Evolutionary conservation across 2,888 invertebrate species (phyloP).

Genomic region (Thymelicus lineola): DNA sequence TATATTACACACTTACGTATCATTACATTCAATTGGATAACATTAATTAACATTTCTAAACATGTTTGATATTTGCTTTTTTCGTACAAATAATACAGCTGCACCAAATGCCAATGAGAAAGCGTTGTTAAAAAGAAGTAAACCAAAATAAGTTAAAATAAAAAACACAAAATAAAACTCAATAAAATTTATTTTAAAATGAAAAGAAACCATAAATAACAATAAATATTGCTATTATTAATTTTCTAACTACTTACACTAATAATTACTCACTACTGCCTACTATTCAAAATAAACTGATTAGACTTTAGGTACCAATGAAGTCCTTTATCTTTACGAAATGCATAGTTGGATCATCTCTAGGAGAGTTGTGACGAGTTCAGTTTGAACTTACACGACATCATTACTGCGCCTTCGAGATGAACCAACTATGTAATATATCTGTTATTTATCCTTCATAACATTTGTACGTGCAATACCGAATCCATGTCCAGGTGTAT

Average conservation of each 20-base stretch:
- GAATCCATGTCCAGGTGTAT: constrained; percentile 65
- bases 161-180: background rate
- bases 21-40: too few relatives aligned
- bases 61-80: too few relatives aligned
- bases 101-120: too few relatives aligned
- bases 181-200: constrained; percentile 17
- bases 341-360: constrained; percentile 5
- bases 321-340: background rate
- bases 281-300: constrained; percentile 41
- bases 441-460: constrained; percentile 39
- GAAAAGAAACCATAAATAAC: constrained; percentile 21
- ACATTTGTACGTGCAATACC: constrained; percentile 48
- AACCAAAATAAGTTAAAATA: constrained; percentile 2
- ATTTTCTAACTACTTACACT: constrained; percentile 46
- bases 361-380: background rate
- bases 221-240: constrained; percentile 39
- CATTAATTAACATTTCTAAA: too few relatives aligned
- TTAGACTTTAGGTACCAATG: background rate
- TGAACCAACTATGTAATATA: constrained; percentile 20
- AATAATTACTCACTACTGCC: constrained; percentile 46
- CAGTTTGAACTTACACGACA: constrained; percentile 9
- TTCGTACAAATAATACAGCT: too few relatives aligned
- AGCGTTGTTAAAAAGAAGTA: background rate
- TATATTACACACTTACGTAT: too few relatives aligned
- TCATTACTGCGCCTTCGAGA: constrained; percentile 2